phyloP scores from a whole-genome alignment of 1,140 invertebrate species.

The Zaprionus capensis region DNA sequence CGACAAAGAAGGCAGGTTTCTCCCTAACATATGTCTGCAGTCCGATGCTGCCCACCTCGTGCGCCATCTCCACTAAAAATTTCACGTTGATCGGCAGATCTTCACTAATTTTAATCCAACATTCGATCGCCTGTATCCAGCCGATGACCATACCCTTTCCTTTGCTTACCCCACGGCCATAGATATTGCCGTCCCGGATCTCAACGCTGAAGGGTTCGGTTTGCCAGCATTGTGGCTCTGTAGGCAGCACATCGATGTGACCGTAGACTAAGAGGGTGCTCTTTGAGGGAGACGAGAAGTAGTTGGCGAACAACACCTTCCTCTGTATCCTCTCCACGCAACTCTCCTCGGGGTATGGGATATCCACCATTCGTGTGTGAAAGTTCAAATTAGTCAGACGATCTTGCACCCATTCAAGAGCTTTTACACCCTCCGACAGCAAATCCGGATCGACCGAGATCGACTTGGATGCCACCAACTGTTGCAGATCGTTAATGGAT shows the following conservation, averaged over 20 bases:
- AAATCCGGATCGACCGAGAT: constrained; percentile 14
- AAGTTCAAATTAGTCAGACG: constrained; percentile 16
- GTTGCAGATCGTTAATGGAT: constrained; percentile 5
- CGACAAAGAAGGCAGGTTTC: constrained; percentile 29
- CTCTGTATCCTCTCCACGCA: neutral
- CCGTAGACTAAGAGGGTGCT: constrained; percentile 43
- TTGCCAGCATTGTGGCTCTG: constrained; percentile 20
- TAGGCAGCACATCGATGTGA: constrained; percentile 45
- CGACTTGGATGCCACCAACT: constrained; percentile 5
- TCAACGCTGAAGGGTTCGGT: constrained; percentile 34
- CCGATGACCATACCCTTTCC: constrained; percentile 53
- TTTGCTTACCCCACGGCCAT: constrained; percentile 45
- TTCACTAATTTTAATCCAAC: constrained; percentile 18
- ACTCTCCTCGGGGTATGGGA: neutral
- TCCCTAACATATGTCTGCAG: constrained; percentile 23
- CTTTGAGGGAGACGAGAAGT: constrained; percentile 46
- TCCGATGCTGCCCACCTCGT: constrained; percentile 42
- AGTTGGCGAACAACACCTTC: constrained; percentile 43
- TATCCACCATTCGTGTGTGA: neutral
- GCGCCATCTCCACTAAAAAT: constrained; percentile 43
- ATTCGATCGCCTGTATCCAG: constrained; percentile 47
- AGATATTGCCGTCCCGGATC: constrained; percentile 1
- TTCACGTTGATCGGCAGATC: constrained; percentile 54
- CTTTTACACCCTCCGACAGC: neutral
- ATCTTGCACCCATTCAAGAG: constrained; percentile 20